Conservation (phyloP, 2,113 vertebrate genomes). For the Colistium nudipinnis region DNA sequence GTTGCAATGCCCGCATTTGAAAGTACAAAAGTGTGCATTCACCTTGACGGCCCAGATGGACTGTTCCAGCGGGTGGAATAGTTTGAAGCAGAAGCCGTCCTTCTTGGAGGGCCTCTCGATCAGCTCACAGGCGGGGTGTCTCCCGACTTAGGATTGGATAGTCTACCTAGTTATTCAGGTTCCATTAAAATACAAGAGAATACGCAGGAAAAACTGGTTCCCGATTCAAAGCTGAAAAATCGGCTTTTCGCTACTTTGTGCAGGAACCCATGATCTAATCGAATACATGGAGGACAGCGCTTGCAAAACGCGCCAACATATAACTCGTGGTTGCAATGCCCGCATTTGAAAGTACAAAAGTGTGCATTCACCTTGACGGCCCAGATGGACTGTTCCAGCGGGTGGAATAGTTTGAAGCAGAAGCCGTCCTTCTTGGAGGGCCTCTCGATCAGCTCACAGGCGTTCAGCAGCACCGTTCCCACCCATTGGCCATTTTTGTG, state of each 20-base stretch:
- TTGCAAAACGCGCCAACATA: too few relatives aligned
- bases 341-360: too few relatives aligned
- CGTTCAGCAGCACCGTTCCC: slow-evolving; percentile 97
- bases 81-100: slow-evolving; percentile 99
- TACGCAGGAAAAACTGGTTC: too few relatives aligned
- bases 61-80: slow-evolving; percentile 98
- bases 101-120: slow-evolving; percentile 99
- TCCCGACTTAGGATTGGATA: too few relatives aligned
- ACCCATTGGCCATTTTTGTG: slow-evolving; percentile 98
- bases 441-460: slow-evolving; percentile 98
- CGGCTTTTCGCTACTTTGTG: too few relatives aligned
- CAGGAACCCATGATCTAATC: too few relatives aligned
- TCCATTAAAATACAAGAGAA: too few relatives aligned
- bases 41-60: slow-evolving; percentile 99
- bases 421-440: slow-evolving; percentile 99
- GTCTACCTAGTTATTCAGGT: too few relatives aligned
- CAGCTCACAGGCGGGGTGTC: slow-evolving; percentile 97
- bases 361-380: slow-evolving; percentile 90
- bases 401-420: slow-evolving; percentile 99
- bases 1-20: neutral
- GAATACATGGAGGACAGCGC: too few relatives aligned
- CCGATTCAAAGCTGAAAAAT: too few relatives aligned
- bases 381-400: slow-evolving; percentile 98
- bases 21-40: slow-evolving; percentile 25
- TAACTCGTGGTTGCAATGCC: neutral